Base-by-base conservation (phyloP, 2,797 vertebrate species). In the Sciaenops ocellatus region DNA sequence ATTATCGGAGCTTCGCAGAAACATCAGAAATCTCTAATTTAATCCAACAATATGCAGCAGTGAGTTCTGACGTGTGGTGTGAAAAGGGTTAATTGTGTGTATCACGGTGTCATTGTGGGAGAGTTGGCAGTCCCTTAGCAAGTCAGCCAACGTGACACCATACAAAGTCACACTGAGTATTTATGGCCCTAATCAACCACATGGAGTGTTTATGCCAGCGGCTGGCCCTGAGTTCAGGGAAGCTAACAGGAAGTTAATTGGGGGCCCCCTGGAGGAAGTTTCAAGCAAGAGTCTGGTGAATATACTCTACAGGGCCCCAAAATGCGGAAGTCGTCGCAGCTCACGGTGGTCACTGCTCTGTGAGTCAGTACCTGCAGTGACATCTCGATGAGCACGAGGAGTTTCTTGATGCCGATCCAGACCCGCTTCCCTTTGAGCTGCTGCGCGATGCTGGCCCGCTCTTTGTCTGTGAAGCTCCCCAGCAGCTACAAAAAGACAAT, bases 321-420 rank as follows among this genome's bases (percentile, higher is more conserved):
- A 55, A 26, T 16, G 24, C 24, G 28, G 52, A 16, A 28, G 20
- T 5, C 47, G 69, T n/a, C 59, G 15, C 24, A 26, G 52, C 4
- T 60, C 2, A 16, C 8, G 20, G 30, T 1, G 15, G 1, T 0
- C 20, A 12, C n/a, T 10, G 41, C 44, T 17, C 22, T 4, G 2
- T 0, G n/a, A 17, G 20, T 10, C 17, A 9, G 5, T 87, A 99
- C 98, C 95, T 99, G 98, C 76, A 99, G 87, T 0, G 98, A 98
- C 98, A 99, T 99, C 93, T 99, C 98, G 18, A 99, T 99, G 84
- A 99, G 91, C 96, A 98, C 98, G 6, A 99, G 96, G 18, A 99
- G 95, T 83, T 99, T 99, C 95, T 99, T 99, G 93, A 99, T 97
- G 44, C 98, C 98, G 2, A 99, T 99, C 97, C 97, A 98, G 79